Evolutionary conservation across 30 jellyfish, hydroid and myxozoan genomes (phyloP).

Genomic region (Aurelia aurita): DNA sequence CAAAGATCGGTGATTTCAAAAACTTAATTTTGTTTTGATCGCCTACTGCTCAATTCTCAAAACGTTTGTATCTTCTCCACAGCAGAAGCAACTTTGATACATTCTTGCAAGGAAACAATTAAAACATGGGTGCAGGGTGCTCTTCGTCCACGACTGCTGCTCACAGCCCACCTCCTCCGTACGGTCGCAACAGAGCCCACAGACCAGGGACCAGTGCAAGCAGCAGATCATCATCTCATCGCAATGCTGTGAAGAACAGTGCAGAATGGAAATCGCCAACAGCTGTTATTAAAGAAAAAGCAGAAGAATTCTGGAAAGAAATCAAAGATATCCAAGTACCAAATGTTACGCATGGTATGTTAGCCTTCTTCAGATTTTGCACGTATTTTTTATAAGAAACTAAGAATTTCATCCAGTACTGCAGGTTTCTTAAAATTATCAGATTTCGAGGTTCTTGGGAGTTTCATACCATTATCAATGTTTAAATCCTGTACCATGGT

Average conservation of each 20-base stretch:
- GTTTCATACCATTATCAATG: no score
- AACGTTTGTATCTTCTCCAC: background rate
- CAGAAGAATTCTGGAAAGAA: slow-evolving; percentile 57
- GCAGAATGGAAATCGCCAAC: slow-evolving; percentile 10
- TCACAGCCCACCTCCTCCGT: background rate
- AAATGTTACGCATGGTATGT: slow-evolving; percentile 28
- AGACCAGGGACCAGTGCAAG: no score
- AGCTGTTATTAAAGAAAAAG: slow-evolving; percentile 25
- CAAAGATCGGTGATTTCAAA: no score
- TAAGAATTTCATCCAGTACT: no score
- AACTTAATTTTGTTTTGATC: no score
- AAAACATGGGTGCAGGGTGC: slow-evolving; percentile 23
- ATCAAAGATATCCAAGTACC: slow-evolving; percentile 47
- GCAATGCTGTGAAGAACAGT: no score
- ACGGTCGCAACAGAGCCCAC: background rate
- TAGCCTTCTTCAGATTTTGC: background rate
- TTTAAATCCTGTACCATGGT: no score
- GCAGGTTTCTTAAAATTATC: no score
- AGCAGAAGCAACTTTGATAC: background rate
- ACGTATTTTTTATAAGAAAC: background rate
- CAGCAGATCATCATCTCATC: no score
- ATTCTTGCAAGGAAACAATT: background rate
- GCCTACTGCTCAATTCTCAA: background rate
- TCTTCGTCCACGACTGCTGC: background rate
- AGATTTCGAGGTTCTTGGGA: no score